These are phyloP conservation scores for Eremophila alpestris DNA, from an alignment of 2,797 vertebrate species.

Conservation along the genomic window DNA sequence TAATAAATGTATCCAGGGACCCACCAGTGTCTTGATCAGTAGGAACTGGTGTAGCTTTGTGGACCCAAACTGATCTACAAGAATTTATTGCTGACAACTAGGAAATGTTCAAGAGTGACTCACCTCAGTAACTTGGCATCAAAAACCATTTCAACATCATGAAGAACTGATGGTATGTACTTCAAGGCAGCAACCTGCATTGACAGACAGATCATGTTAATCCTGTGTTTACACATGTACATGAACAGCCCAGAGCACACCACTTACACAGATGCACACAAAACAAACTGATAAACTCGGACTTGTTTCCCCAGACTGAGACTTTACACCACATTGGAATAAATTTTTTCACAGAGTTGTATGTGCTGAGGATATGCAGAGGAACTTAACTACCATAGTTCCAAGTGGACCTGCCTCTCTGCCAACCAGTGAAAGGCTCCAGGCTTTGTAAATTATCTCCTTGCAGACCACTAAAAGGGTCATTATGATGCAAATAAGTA, in stretches of 20 bases:
- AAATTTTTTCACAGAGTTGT: not conserved
- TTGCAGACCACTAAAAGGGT: not conserved
- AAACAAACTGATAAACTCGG: not conserved
- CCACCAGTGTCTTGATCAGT: not conserved
- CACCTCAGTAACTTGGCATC: conserved; percentile 94
- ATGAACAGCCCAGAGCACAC: not conserved
- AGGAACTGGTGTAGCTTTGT: not conserved
- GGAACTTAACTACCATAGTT: not conserved
- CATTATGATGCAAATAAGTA: not conserved
- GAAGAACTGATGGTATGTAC: conserved; percentile 94
- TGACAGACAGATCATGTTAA: not conserved
- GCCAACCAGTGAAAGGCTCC: not conserved
- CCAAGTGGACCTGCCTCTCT: not conserved
- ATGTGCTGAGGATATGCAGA: not conserved
- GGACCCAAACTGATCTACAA: not conserved
- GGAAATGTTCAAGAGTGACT: not conserved
- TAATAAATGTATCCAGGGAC: fast-evolving
- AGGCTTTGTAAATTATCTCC: not conserved
- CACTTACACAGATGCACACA: not conserved
- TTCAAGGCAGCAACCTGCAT: conserved; percentile 94
- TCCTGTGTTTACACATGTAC: not conserved
- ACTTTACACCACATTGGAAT: not conserved
- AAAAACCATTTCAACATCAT: conserved; percentile 95
- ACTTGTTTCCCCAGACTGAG: not conserved
- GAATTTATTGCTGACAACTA: not conserved